Evolutionary conservation across 2,797 vertebrate genomes (phyloP).

Genomic region (Xiphorhynchus erythropygius): DNA sequence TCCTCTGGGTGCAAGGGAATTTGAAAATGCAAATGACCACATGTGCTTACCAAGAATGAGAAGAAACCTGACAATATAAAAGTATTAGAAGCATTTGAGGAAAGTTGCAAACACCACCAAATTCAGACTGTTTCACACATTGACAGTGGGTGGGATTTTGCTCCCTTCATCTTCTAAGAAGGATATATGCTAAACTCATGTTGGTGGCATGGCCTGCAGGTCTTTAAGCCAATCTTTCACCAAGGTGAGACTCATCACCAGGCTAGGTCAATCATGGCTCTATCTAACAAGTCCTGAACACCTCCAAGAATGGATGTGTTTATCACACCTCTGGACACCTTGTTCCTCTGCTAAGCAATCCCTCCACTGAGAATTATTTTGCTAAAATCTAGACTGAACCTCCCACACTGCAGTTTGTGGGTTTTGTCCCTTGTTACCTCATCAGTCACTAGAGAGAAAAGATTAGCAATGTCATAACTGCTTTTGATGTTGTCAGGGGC

Average conservation of each 20-base stretch:
- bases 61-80: neutral
- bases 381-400: neutral
- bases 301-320: neutral
- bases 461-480: neutral
- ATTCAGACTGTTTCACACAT: neutral
- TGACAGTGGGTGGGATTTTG: neutral
- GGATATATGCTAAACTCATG: neutral
- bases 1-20: neutral
- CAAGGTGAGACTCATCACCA: neutral
- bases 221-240: neutral
- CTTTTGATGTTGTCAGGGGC: neutral
- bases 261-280: neutral
- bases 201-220: neutral
- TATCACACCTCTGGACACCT: neutral
- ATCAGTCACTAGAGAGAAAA: neutral
- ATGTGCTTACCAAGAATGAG: neutral
- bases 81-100: neutral
- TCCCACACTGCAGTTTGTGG: neutral
- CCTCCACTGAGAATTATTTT: neutral
- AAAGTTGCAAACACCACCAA: neutral
- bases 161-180: neutral
- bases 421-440: neutral
- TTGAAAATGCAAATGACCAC: neutral
- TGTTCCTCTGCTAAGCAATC: neutral
- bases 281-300: neutral